A percentile compares a stretch with the other conserved stretches of the same genome.
Conservation (phyloP, 1,140 invertebrate genomes). For the Neoseiulus cucumeris region DNA sequence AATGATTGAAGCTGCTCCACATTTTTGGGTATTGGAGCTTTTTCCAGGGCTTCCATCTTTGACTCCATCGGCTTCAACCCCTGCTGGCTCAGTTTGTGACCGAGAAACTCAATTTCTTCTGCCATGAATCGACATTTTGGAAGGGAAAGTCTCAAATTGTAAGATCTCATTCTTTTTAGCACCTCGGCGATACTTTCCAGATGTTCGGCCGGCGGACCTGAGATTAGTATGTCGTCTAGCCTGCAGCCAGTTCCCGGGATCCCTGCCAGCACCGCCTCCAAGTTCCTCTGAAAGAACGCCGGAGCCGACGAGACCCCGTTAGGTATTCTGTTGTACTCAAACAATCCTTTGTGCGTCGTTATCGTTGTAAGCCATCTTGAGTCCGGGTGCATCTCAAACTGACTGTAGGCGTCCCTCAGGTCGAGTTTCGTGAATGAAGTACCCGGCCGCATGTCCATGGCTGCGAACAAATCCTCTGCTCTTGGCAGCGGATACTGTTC, state of each 20-base stretch:
- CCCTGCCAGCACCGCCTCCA: too few species aligned
- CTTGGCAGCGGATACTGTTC: constrained; percentile 20
- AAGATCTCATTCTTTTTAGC: too few species aligned
- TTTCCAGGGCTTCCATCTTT: constrained; percentile 10
- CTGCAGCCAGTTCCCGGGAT: too few species aligned
- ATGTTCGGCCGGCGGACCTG: too few species aligned
- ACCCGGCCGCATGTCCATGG: constrained; percentile 15
- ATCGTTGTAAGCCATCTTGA: constrained; percentile 19
- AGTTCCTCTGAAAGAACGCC: too few species aligned
- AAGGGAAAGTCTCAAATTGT: too few species aligned
- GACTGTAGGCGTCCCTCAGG: constrained; percentile 19
- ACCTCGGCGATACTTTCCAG: too few species aligned
- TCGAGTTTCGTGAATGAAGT: constrained; percentile 21
- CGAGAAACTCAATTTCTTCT: too few species aligned
- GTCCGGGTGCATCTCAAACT: constrained; percentile 21
- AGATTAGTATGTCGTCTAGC: too few species aligned
- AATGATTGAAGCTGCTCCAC: constrained; percentile 13
- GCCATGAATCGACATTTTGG: too few species aligned
- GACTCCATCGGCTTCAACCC: constrained; percentile 8
- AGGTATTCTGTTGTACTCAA: background rate
- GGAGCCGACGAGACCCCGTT: too few species aligned
- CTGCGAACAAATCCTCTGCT: constrained; percentile 19
- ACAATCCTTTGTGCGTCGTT: constrained; percentile 24
- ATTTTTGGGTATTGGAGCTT: constrained; percentile 3
- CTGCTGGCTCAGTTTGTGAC: background rate